Base-by-base conservation (phyloP, 2,797 vertebrate species). In the Gastrophryne carolinensis region DNA sequence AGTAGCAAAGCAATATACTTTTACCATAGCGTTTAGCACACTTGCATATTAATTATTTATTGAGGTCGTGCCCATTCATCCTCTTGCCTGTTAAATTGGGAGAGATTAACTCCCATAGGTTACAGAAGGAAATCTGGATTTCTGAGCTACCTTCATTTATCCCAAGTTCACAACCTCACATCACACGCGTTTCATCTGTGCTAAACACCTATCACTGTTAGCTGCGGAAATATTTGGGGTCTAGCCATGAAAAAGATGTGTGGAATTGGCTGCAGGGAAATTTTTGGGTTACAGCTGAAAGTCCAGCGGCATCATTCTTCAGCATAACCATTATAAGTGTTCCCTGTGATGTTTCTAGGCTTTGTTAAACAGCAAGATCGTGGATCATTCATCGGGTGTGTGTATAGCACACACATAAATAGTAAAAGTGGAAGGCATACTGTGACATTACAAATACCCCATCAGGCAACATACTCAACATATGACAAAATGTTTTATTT, bases 271-370 rank as follows among this genome's bases (percentile, higher is more conserved):
- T 68, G 57, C 30, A 68, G 64, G 73, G 73, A 53, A 35, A 67
- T 66, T 37, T 60, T 75, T 75, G 27, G 72, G 63, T 49, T 67
- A 75, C 64, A 75, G 64, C 64, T 75, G 64, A 75, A 68, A 29
- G 32, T 75, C 73, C 34, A 26, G 17, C 24, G 23, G 64, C 73
- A 62, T 53, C 52, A 68, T 53, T 67, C 56, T 37, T 56, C 21
- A 66, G 19, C 34, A 13, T 58, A 61, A 75, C 50, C 32, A 26
- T 75, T 49, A 58, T 9, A 60, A 61, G 39, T 58, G 37, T 34
- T 58, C 7, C 15, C 5, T 17, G 29, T 61, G 24, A 52, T 21
- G 32, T 50, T 29, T n/a, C 50, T 39, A 58, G 27, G 26, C 21
- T 23, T 57, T 65, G 35, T 57, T 73, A 39, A 66, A 56, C 29